phyloP scores from a whole-genome alignment of 2,888 invertebrate species.

The Vandiemenella viatica region DNA sequence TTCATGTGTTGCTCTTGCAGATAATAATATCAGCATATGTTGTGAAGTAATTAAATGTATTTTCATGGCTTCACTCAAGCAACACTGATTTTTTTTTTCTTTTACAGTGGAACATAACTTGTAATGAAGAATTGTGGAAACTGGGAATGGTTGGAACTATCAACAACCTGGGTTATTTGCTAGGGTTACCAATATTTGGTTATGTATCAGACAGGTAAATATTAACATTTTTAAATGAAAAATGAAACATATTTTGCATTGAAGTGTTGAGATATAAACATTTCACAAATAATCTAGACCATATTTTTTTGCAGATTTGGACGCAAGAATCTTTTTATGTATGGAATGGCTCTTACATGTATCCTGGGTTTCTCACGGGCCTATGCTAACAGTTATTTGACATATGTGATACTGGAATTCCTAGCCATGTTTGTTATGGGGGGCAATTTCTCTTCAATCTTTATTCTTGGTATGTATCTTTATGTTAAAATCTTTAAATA shows the following conservation, averaged over 20 bases:
- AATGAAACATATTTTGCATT: not conserved
- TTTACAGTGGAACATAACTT: slow-evolving; percentile 13
- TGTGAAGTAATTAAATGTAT: too few species aligned
- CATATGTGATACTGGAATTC: slow-evolving; percentile 7
- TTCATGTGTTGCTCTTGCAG: too few species aligned
- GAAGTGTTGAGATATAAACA: too few species aligned
- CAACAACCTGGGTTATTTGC: slow-evolving; percentile 13
- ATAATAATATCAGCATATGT: too few species aligned
- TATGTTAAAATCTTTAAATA: too few species aligned
- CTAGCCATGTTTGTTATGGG: slow-evolving; percentile 2
- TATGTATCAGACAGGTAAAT: slow-evolving; percentile 15
- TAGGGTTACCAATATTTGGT: slow-evolving; percentile 11
- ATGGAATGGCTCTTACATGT: slow-evolving; percentile 1
- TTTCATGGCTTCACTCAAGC: too few species aligned
- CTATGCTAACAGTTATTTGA: slow-evolving; percentile 2
- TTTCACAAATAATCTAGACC: too few species aligned
- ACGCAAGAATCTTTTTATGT: slow-evolving; percentile 4
- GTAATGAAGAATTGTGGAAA: slow-evolving; percentile 12
- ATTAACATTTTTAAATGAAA: not conserved
- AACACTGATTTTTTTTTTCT: too few species aligned
- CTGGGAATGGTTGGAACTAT: slow-evolving; percentile 14
- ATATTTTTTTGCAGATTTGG: slow-evolving; percentile 10
- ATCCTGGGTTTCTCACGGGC: slow-evolving; percentile 6
- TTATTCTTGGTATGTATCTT: slow-evolving; percentile 2
- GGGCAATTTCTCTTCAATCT: slow-evolving; percentile 1